Percentiles rank a stretch among this genome's conserved stretches.
These are phyloP conservation scores for Takifugu bimaculatus DNA, from an alignment of 2,113 vertebrate species.

Conservation along the genomic window DNA sequence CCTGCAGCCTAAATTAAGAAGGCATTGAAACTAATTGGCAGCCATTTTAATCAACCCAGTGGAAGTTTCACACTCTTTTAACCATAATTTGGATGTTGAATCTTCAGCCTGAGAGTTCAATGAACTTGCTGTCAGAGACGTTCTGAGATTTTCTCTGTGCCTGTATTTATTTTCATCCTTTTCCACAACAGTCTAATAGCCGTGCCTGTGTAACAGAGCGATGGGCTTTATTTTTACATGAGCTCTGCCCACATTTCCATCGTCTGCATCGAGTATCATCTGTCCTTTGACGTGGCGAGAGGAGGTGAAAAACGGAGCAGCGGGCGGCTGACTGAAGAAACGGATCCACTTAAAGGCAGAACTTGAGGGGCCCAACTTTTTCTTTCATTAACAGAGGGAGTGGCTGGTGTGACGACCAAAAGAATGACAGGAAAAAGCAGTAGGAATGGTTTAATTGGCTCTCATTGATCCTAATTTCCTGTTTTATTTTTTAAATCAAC, in stretches of 20 bases:
- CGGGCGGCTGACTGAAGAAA: conserved; percentile 19
- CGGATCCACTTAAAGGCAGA: conserved; percentile 42
- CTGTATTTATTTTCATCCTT: conserved; percentile 26
- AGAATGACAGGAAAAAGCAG: not conserved
- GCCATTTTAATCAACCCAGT: not conserved
- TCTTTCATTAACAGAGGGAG: conserved; percentile 2
- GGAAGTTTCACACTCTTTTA: not conserved
- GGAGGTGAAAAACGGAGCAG: conserved; percentile 32
- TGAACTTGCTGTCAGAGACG: conserved; percentile 10
- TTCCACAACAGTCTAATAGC: conserved; percentile 51
- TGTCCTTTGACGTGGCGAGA: conserved; percentile 31
- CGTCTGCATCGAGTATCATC: conserved; percentile 52
- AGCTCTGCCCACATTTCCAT: conserved; percentile 47
- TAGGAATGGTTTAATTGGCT: not conserved
- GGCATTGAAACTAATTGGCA: conserved; percentile 21
- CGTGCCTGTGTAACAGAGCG: conserved; percentile 34
- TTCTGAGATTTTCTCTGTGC: conserved; percentile 21
- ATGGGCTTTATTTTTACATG: conserved; percentile 68
- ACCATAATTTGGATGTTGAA: conserved; percentile 17
- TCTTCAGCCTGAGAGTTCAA: conserved; percentile 11
- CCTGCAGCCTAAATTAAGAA: conserved; percentile 27
- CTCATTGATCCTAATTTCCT: no score
- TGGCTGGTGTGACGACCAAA: conserved; percentile 24
- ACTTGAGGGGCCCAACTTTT: conserved; percentile 14
- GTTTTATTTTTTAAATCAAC: no score